phyloP scores from a whole-genome alignment of 2,888 invertebrate genomes.

The Dryobotodes eremita region DNA sequence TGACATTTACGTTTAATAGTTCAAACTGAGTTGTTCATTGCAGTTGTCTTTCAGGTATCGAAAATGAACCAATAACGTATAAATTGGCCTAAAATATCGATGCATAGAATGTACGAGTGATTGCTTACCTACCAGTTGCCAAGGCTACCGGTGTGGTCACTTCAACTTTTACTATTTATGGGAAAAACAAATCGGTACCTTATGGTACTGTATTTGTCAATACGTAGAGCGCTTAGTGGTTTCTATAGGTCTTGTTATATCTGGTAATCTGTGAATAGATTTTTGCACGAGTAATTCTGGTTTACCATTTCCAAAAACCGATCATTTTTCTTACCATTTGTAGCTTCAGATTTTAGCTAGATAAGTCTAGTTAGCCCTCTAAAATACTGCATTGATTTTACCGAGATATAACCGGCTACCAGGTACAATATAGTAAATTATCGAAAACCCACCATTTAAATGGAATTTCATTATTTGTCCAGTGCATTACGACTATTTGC shows the following conservation, averaged over 20 bases:
- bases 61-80: slow-evolving; percentile 28
- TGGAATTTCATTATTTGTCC: neutral
- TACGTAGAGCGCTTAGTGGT: neutral
- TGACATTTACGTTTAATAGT: neutral
- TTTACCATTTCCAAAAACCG: neutral
- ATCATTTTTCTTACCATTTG: neutral
- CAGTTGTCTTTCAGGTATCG: slow-evolving; percentile 8
- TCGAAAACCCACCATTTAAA: neutral
- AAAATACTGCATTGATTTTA: neutral
- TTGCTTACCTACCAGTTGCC: slow-evolving; percentile 44
- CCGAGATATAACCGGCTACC: neutral
- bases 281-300: neutral
- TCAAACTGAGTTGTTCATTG: neutral
- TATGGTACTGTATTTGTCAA: slow-evolving; percentile 23
- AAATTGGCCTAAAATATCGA: slow-evolving; percentile 47
- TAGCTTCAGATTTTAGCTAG: neutral
- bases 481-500: neutral
- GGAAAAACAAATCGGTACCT: slow-evolving; percentile 42
- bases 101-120: slow-evolving; percentile 53
- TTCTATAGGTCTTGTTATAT: neutral
- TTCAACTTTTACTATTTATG: slow-evolving; percentile 63
- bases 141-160: slow-evolving; percentile 56
- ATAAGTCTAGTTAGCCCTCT: neutral
- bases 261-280: neutral
- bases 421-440: neutral